These are phyloP conservation scores for Craniophora ligustri DNA, from an alignment of 2,888 invertebrate genomes.

Conservation along the genomic window DNA sequence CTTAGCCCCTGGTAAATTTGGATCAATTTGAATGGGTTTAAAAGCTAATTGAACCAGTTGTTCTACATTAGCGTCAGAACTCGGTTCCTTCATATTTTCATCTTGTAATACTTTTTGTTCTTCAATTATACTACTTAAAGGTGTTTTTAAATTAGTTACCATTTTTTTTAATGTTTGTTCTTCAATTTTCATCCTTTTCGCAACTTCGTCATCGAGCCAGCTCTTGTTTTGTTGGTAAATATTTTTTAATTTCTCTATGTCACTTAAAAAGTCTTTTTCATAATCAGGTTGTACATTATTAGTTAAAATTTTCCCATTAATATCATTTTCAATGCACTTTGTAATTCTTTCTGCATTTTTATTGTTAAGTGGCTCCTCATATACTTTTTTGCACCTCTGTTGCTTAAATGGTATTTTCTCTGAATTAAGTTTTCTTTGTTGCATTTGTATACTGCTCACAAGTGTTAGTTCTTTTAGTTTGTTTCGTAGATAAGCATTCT, in stretches of 20 bases:
- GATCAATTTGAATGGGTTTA: conserved; percentile 25
- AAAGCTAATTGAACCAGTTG: conserved; percentile 23
- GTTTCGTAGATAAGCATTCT: conserved; percentile 80
- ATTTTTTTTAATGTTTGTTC: conserved; percentile 58
- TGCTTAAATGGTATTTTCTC: conserved; percentile 67
- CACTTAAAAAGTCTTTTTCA: conserved; percentile 75
- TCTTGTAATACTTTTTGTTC: conserved; percentile 54
- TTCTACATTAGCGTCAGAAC: conserved; percentile 38
- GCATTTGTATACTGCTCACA: conserved; percentile 63
- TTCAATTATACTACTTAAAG: conserved; percentile 58
- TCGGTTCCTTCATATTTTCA: conserved; percentile 46
- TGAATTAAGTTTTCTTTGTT: conserved; percentile 61
- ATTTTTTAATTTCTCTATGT: conserved; percentile 74
- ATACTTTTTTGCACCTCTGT: conserved; percentile 79
- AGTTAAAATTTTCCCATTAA: conserved; percentile 55
- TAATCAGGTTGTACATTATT: conserved; percentile 61
- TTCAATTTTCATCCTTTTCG: conserved; percentile 69
- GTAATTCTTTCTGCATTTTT: conserved; percentile 68
- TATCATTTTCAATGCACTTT: conserved; percentile 74
- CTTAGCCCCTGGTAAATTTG: conserved; percentile 42
- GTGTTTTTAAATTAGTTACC: conserved; percentile 56
- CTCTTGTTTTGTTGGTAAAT: conserved; percentile 80
- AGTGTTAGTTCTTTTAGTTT: conserved; percentile 79
- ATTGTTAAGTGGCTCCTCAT: conserved; percentile 78
- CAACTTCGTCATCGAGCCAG: conserved; percentile 79